A percentile compares a stretch with the other conserved stretches of the same genome.
These are phyloP conservation scores for Raja brachyura DNA, from an alignment of 2,113 vertebrate genomes.

Conservation along the genomic window DNA sequence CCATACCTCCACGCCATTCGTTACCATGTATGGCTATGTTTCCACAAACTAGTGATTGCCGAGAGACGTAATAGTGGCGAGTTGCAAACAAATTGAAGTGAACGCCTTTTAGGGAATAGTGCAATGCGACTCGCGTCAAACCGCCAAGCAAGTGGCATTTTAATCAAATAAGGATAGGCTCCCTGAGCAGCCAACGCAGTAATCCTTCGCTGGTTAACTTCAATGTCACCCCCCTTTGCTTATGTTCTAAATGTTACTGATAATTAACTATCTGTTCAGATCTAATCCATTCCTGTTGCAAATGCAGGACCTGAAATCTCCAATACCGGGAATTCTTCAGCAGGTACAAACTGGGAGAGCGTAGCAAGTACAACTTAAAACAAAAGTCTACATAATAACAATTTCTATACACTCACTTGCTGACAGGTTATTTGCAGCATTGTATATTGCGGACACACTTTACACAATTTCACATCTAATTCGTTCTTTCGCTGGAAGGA, in stretches of 20 bases:
- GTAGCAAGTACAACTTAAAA: background rate
- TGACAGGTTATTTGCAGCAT: background rate
- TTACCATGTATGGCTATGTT: slow-evolving; percentile 33
- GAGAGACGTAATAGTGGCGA: background rate
- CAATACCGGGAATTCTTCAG: background rate
- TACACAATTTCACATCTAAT: background rate
- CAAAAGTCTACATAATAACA: background rate
- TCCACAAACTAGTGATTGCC: slow-evolving; percentile 20
- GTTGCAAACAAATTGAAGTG: background rate
- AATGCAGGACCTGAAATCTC: background rate
- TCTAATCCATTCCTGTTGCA: background rate
- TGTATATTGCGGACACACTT: background rate
- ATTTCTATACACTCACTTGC: background rate
- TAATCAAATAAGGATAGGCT: slow-evolving; percentile 22
- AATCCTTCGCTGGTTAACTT: background rate
- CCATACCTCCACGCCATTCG: background rate
- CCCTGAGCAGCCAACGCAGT: background rate
- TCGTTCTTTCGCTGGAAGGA: background rate
- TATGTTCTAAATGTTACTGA: background rate
- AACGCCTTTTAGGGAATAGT: slow-evolving; percentile 31
- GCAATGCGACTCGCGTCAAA: slow-evolving; percentile 12
- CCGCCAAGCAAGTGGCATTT: background rate
- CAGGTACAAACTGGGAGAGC: background rate
- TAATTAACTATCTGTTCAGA: background rate
- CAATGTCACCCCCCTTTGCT: background rate